Conservation (phyloP, 2,888 invertebrate species). For the Cerastis leucographa region DNA sequence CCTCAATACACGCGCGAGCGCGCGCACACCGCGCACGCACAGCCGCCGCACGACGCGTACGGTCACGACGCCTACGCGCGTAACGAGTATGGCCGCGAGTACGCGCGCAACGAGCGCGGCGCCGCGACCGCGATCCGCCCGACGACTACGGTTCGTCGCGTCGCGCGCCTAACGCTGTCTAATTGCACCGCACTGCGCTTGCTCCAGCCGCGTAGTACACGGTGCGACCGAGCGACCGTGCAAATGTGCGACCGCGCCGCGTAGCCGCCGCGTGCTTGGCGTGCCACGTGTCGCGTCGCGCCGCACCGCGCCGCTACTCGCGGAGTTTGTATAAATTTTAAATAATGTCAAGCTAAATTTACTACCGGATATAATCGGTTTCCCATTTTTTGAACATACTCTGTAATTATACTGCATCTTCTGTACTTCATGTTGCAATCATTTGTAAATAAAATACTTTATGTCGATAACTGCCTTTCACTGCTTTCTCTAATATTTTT, state of each 20-base stretch:
- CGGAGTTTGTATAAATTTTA: slow-evolving; percentile 85
- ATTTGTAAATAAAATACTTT: slow-evolving; percentile 92
- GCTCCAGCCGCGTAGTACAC: not conserved
- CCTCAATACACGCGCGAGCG: slow-evolving; percentile 69
- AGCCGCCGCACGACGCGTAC: slow-evolving; percentile 74
- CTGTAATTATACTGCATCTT: slow-evolving; percentile 90
- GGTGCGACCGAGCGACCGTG: slow-evolving; percentile 13
- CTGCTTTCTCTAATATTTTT: slow-evolving; percentile 30
- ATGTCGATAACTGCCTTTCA: slow-evolving; percentile 77
- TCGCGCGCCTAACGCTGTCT: slow-evolving; percentile 94
- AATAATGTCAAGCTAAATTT: slow-evolving; percentile 84
- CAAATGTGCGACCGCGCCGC: not conserved
- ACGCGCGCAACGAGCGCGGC: slow-evolving; percentile 84
- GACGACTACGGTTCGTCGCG: slow-evolving; percentile 92
- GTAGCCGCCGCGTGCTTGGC: slow-evolving; percentile 90
- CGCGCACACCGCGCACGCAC: slow-evolving; percentile 64
- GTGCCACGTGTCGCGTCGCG: slow-evolving; percentile 84
- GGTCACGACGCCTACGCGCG: slow-evolving; percentile 85
- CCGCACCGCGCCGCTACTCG: slow-evolving; percentile 72
- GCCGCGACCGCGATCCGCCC: slow-evolving; percentile 84
- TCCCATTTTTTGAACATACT: slow-evolving; percentile 90
- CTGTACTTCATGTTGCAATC: slow-evolving; percentile 91
- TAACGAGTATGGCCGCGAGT: slow-evolving; percentile 88
- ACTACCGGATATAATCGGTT: slow-evolving; percentile 90
- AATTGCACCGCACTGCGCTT: slow-evolving; percentile 78